Percentiles rank a stretch among this genome's conserved stretches.
Conservation (phyloP, 2,797 vertebrate genomes). For the Pseudocheirus occidentalis region DNA sequence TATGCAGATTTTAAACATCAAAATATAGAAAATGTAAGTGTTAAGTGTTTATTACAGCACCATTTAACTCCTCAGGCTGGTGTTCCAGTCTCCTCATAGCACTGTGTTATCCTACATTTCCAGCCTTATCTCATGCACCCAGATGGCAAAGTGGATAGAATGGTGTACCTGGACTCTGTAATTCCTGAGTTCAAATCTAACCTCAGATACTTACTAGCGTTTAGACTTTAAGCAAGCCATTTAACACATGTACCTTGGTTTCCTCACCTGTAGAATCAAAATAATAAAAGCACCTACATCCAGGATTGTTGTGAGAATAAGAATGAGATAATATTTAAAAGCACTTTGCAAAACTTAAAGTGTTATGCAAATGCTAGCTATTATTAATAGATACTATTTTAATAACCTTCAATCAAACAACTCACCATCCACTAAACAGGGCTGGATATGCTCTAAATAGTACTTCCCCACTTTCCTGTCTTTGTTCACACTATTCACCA, state of each 20-base stretch:
- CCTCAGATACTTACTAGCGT: background rate
- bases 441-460: no score
- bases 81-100: background rate
- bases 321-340: background rate
- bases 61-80: background rate
- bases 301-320: background rate
- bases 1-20: conserved; percentile 19
- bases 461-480: background rate
- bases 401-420: background rate
- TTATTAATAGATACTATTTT: background rate
- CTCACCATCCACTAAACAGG: background rate
- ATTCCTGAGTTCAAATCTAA: background rate
- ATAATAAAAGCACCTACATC: background rate
- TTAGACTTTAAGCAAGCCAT: background rate
- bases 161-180: background rate
- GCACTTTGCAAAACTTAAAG: background rate
- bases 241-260: background rate
- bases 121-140: background rate
- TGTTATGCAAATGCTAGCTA: background rate
- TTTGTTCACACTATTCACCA: background rate
- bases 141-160: background rate
- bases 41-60: background rate
- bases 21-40: background rate
- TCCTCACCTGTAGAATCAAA: background rate
- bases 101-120: background rate